Base-by-base conservation (phyloP, 2,888 invertebrate species). In the Brachyopa scutellaris region DNA sequence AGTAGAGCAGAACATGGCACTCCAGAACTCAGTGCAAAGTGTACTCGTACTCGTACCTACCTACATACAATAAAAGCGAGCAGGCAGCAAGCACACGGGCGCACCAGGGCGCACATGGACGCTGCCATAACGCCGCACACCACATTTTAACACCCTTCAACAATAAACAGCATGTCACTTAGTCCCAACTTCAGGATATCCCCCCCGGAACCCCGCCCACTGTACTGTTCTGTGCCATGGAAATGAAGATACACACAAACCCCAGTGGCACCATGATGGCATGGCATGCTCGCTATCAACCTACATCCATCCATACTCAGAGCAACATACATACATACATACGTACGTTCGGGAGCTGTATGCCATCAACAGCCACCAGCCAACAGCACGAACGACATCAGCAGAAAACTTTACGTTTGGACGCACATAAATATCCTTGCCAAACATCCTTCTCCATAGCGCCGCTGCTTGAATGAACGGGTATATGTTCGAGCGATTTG, bases 121-220 rank as follows among this genome's bases (percentile, higher is more conserved):
- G 78, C 67, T 70, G 83, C 84, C 84, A 85, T 85, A 84, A 82
- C 84, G 85, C 85, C 87, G 85, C 87, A 86, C 87, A 87, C 89
- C 88, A 88, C 87, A 89, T 89, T 89, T 88, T 89, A 89, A 89
- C 89, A 89, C 89, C 88, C 89, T 88, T 89, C 88, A 88, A 89
- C 89, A 89, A 89, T 89, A 89, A 89, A 89, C 89, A 89, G 89
- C 89, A 88, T 89, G 89, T 89, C 89, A 89, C 89, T 89, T 89
- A 88, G 89, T 88, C 88, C 88, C 88, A 88, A 88, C 88, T 89
- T 88, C 88, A 88, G 88, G 88, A 88, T 88, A 88, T 86, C 86
- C 85, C 86, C 85, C 53, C 59, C 59, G 59, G 26, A 40, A 62
- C 53, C 29, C 64, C n/a, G 64, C 61, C 62, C n/a, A n/a, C n/a